These are phyloP conservation scores for Caenorhabditis angaria DNA, from an alignment of 2,888 invertebrate species.

Conservation along the genomic window DNA sequence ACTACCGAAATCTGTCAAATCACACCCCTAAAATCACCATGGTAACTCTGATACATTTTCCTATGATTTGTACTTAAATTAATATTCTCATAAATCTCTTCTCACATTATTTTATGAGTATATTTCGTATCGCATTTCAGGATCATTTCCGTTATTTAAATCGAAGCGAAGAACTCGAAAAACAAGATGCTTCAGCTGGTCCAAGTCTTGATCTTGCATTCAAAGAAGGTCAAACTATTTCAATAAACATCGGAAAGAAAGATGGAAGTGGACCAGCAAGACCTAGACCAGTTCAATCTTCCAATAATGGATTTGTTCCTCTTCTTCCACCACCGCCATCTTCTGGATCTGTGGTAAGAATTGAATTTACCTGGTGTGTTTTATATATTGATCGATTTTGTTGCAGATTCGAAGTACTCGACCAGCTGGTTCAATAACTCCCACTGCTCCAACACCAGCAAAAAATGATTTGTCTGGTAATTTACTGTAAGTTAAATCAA, in stretches of 20 bases:
- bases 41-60: too few relatives aligned
- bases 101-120: neutral
- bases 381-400: neutral
- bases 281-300: conserved; percentile 40
- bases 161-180: conserved; percentile 83
- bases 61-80: too few relatives aligned
- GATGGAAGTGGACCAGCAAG: conserved; percentile 37
- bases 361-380: neutral
- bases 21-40: too few relatives aligned
- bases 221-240: conserved; percentile 99
- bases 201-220: conserved; percentile 91
- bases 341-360: conserved; percentile 32
- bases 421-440: neutral
- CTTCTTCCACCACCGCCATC: conserved; percentile 69
- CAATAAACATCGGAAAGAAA: conserved; percentile 85
- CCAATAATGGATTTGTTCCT: conserved; percentile 55
- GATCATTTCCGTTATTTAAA: conserved; percentile 76
- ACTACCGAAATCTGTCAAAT: too few relatives aligned
- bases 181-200: conserved; percentile 70
- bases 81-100: conserved; percentile 1
- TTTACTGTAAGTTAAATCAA: conserved; percentile 8
- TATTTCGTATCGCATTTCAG: conserved; percentile 35
- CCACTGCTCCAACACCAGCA: neutral
- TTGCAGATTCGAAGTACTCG: neutral
- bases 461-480: conserved; percentile 8